A percentile compares a stretch with the other conserved stretches of the same genome.
Evolutionary conservation across 2,797 vertebrate species (phyloP).

Genomic region (Rachycentron canadum): DNA sequence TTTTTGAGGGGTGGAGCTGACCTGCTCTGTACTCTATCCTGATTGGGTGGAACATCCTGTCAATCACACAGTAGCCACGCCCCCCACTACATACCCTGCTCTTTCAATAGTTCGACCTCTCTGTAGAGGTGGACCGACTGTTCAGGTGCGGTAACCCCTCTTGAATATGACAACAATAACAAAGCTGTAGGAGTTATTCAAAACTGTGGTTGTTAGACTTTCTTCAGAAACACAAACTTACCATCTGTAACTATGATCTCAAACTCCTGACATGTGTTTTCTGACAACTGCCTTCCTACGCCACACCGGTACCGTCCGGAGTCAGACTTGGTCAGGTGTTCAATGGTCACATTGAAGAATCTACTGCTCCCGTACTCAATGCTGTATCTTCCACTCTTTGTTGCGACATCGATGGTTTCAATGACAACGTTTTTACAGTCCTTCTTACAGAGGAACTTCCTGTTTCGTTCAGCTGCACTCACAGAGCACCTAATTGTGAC

Average conservation of each 20-base stretch:
- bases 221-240: background rate
- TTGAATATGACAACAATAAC: too few species aligned
- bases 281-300: background rate
- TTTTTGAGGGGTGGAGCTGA: too few species aligned
- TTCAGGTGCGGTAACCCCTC: too few species aligned
- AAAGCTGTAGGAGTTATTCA: too few species aligned
- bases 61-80: too few species aligned
- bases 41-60: too few species aligned
- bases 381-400: background rate
- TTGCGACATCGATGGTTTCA: background rate
- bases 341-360: constrained; percentile 3
- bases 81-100: too few species aligned
- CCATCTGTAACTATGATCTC: background rate
- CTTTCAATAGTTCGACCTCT: too few species aligned
- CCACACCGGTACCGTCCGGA: background rate
- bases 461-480: accelerated
- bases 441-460: background rate
- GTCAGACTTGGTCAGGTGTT: constrained; percentile 5
- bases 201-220: too few species aligned
- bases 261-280: background rate
- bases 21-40: too few species aligned
- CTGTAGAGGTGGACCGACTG: too few species aligned
- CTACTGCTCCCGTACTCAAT: background rate
- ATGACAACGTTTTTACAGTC: background rate
- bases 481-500: background rate